Conservation (phyloP, 2,888 invertebrate species). For the Polymixis lichenea region DNA sequence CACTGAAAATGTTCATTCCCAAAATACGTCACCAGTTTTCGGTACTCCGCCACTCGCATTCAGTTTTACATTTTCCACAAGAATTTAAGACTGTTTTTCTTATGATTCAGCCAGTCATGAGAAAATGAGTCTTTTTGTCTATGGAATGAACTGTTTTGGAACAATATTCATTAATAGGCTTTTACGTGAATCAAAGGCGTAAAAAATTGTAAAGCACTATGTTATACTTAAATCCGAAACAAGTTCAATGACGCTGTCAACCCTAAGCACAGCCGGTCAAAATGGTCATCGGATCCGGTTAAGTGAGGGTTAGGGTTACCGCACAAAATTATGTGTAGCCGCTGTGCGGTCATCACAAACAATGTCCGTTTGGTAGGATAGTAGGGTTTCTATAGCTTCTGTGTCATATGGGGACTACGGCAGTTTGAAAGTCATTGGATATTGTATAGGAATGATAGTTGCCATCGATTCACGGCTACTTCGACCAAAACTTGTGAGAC, state of each 20-base stretch:
- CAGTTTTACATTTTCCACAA: too few species aligned
- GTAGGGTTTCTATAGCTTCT: slow-evolving; percentile 79
- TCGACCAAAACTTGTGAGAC: neutral
- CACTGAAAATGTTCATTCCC: too few species aligned
- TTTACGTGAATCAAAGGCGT: too few species aligned
- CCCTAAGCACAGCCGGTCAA: slow-evolving; percentile 78
- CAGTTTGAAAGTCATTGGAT: neutral
- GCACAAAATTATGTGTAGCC: slow-evolving; percentile 77
- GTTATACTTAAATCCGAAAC: too few species aligned
- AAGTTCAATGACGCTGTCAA: slow-evolving; percentile 53
- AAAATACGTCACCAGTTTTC: too few species aligned
- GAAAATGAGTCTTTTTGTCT: too few species aligned
- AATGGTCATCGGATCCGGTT: slow-evolving; percentile 74
- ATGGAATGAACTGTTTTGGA: too few species aligned
- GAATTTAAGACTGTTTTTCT: too few species aligned
- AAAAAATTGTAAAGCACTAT: too few species aligned
- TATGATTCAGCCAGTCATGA: too few species aligned
- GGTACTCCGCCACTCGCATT: too few species aligned
- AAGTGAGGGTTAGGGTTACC: slow-evolving; percentile 79
- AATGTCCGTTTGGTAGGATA: slow-evolving; percentile 72
- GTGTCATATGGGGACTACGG: slow-evolving; percentile 47
- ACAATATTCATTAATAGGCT: too few species aligned
- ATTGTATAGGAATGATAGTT: neutral
- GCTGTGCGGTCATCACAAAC: slow-evolving; percentile 79
- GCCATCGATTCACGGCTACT: neutral